phyloP scores from a whole-genome alignment of 2,113 vertebrate genomes.

The Mustelus asterias region DNA sequence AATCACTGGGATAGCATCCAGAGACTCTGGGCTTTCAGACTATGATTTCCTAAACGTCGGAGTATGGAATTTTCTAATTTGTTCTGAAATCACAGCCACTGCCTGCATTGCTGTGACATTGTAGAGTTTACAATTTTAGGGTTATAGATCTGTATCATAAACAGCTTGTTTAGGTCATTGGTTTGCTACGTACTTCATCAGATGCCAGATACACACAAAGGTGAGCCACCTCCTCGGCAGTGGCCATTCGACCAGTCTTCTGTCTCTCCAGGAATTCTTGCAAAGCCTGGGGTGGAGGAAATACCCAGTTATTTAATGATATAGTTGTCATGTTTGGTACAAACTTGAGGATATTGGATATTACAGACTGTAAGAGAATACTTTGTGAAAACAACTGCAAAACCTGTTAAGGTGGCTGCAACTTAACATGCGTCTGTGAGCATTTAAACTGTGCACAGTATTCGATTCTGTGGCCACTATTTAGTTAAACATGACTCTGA shows the following conservation, averaged over 20 bases:
- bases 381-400: too few species aligned
- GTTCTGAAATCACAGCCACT: not conserved
- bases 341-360: too few species aligned
- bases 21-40: not conserved
- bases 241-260: constrained; percentile 81
- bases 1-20: not conserved
- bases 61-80: not conserved
- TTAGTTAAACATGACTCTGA: too few species aligned
- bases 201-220: constrained; percentile 91
- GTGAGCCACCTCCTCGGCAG: constrained; percentile 80
- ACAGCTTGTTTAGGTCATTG: not conserved
- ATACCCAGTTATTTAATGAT: not conserved
- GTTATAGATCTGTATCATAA: not conserved
- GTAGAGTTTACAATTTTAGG: not conserved
- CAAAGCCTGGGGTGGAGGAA: constrained; percentile 60
- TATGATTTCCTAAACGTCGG: not conserved
- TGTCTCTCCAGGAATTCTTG: constrained; percentile 82
- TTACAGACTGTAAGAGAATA: too few species aligned
- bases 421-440: too few species aligned
- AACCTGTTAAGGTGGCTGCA: too few species aligned
- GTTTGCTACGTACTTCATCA: constrained; percentile 70
- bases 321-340: not conserved
- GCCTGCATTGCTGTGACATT: not conserved
- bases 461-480: too few species aligned
- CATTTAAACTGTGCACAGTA: too few species aligned